Conservation (phyloP, 2,888 invertebrate genomes). For the Strigamia maritima region DNA sequence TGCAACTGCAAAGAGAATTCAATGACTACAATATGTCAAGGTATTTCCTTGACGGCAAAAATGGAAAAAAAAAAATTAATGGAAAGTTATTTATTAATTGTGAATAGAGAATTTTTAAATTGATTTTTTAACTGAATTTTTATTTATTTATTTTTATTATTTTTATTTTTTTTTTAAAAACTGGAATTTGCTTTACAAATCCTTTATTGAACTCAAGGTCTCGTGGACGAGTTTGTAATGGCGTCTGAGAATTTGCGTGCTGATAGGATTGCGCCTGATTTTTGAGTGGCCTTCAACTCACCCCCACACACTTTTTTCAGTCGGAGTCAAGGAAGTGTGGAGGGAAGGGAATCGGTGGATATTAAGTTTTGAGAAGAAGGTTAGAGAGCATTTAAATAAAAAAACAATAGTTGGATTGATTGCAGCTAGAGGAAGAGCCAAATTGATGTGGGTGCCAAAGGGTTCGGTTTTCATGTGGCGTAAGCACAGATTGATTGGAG, state of each 20-base stretch:
- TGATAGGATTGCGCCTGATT: conserved; percentile 6
- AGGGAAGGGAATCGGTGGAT: neutral
- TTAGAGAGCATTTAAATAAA: conserved; percentile 19
- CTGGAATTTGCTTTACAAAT: neutral
- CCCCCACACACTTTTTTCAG: conserved; percentile 20
- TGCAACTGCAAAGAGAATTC: conserved; percentile 15
- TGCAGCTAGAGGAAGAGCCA: conserved; percentile 7
- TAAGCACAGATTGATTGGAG: conserved; percentile 27
- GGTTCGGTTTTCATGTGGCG: conserved; percentile 32
- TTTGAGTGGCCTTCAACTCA: conserved; percentile 28
- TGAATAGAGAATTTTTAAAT: neutral
- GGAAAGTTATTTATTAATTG: neutral
- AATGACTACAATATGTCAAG: conserved; percentile 24
- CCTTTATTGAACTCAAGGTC: conserved; percentile 24
- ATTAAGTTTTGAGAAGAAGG: neutral
- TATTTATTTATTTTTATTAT: neutral
- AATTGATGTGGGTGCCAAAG: conserved; percentile 27
- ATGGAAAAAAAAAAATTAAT: no score
- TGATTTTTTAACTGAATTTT: neutral
- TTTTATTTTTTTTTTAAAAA: neutral
- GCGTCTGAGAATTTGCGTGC: conserved; percentile 31
- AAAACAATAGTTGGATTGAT: conserved; percentile 17
- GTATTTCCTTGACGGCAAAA: neutral
- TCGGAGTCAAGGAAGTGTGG: neutral
- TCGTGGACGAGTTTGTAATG: conserved; percentile 16